Conservation (phyloP, 1,140 invertebrate genomes). For the Carposina sasakii region DNA sequence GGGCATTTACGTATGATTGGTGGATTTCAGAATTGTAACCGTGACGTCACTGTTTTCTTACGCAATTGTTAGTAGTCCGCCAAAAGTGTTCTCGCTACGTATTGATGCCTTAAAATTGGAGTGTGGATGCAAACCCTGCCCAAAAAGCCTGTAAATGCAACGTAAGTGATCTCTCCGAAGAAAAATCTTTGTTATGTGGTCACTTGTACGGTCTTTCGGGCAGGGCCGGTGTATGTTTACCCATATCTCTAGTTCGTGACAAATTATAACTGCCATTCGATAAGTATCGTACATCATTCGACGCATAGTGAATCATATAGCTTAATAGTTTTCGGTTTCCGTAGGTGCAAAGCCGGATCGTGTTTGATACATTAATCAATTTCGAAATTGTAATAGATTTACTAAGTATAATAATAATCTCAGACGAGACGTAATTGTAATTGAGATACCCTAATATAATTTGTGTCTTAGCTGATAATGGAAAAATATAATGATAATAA, state of each 20-base stretch:
- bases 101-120: conserved; percentile 60
- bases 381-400: conserved; percentile 69
- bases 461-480: conserved; percentile 70
- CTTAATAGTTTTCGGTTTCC: conserved; percentile 62
- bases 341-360: conserved; percentile 66
- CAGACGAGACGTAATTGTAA: conserved; percentile 62
- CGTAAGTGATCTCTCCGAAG: conserved; percentile 17
- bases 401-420: conserved; percentile 63
- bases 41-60: too few species aligned
- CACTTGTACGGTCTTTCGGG: conserved; percentile 26
- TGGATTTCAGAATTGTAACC: too few species aligned
- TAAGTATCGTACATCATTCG: conserved; percentile 66
- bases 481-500: conserved; percentile 61
- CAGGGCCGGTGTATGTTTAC: too few species aligned
- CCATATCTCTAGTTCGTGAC: conserved; percentile 50
- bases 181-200: conserved; percentile 5
- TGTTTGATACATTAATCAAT: conserved; percentile 70
- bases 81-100: conserved; percentile 49
- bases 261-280: conserved; percentile 69
- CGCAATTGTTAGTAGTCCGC: too few species aligned
- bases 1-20: too few species aligned
- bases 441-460: conserved; percentile 67
- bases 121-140: too few species aligned
- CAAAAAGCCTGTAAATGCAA: too few species aligned
- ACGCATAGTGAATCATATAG: conserved; percentile 57